Base-by-base conservation (phyloP, 2,888 invertebrate species). In the Agonopterix arenella region DNA sequence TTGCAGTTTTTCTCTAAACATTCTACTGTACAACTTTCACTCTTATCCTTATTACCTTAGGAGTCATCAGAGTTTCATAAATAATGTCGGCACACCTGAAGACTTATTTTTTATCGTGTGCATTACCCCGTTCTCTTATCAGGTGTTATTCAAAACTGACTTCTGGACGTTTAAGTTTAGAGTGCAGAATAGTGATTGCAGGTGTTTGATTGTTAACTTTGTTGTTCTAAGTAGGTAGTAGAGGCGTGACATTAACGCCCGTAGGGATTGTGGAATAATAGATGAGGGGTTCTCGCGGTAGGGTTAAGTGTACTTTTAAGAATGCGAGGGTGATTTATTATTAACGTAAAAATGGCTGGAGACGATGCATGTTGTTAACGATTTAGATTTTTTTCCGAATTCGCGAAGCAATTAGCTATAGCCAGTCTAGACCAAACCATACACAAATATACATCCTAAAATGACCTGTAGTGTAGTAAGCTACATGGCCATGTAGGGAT, bases 191-290 rank as follows among this genome's bases (percentile, higher is more conserved):
- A 36, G 40, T 10, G 11, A 11, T 51, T 11, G 1, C 1, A 5
- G 38, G 7, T 49, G 9, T 40, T 53, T 60, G 67, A 66, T 68
- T 71, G 77, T 71, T 70, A 73, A 74, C 72, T 69, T 66, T 77
- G 78, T 82, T 81, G 77, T 77, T 74, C 64, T 70, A 48, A 78
- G 76, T 76, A 75, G 67, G 77, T 67, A 66, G 70, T 70, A 70
- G 74, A 89, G 88, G 88, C 88, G 88, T 86, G 84, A 88, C 84
- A 84, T 85, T 89, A 74, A 72, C 86, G 81, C 86, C 84, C 76
- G 75, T 61, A 62, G 74, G 81, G 79, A 76, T 78, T 77, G 76
- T 75, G 62, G 81, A 85, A 84, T 85, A 78, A 84, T 83, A 68
- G 64, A 83, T 80, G 82, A 84, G 83, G 86, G 80, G 83, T 77